Evolutionary conservation across 2,888 invertebrate genomes (phyloP).

Genomic region (Petrophora chlorosata): DNA sequence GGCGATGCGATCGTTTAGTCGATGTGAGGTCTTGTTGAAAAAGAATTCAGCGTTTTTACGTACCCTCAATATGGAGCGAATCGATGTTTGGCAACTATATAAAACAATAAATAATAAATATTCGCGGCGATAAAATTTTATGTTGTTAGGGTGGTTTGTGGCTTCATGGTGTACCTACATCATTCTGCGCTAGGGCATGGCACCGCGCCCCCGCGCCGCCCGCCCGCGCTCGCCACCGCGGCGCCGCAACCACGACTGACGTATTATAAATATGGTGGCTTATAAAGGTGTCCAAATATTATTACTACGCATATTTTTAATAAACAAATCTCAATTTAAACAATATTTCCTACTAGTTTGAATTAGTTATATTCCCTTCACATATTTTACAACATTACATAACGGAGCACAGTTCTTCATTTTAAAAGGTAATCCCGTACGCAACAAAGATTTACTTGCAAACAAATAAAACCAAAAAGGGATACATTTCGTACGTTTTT

Average conservation of each 20-base stretch:
- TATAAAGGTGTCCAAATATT: neutral
- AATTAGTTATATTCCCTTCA: too few species aligned
- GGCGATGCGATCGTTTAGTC: slow-evolving; percentile 22
- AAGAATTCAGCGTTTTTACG: slow-evolving; percentile 12
- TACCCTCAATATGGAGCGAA: slow-evolving; percentile 38
- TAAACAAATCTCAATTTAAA: too few species aligned
- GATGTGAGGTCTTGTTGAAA: slow-evolving; percentile 13
- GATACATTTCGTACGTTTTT: slow-evolving; percentile 30
- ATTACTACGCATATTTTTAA: neutral
- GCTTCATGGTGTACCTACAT: slow-evolving; percentile 58
- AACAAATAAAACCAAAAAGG: slow-evolving; percentile 31
- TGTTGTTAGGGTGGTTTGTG: slow-evolving; percentile 56
- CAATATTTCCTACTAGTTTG: too few species aligned
- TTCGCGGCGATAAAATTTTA: slow-evolving; percentile 76
- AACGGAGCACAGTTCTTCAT: slow-evolving; percentile 12
- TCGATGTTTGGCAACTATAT: slow-evolving; percentile 60
- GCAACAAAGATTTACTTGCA: slow-evolving; percentile 28
- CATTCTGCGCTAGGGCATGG: slow-evolving; percentile 52
- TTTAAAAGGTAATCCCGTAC: slow-evolving; percentile 26
- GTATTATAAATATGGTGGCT: slow-evolving; percentile 41
- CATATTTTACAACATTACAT: too few species aligned
- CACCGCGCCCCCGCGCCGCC: too few species aligned
- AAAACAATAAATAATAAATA: slow-evolving; percentile 79
- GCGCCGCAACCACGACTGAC: slow-evolving; percentile 38
- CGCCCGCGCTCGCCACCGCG: too few species aligned